Evolutionary conservation across 2,113 vertebrate genomes (phyloP).

Genomic region (Ariopsis seemanni): DNA sequence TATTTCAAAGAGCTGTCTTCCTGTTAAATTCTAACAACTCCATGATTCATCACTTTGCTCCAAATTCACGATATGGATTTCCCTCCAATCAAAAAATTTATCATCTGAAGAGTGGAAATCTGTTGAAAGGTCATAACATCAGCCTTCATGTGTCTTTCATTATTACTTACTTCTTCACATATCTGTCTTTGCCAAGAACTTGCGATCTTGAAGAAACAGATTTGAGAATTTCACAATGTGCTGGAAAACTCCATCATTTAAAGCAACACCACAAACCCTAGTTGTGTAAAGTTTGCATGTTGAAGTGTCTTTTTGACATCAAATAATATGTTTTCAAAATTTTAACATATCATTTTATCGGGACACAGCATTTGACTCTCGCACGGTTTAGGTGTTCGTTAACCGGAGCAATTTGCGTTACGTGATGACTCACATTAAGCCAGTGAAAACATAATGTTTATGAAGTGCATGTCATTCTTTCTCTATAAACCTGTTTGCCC

Average conservation of each 20-base stretch:
- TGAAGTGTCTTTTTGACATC: neutral
- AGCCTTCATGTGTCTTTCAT: slow-evolving; percentile 35
- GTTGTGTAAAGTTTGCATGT: neutral
- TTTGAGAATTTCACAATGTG: slow-evolving; percentile 17
- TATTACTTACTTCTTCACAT: slow-evolving; percentile 21
- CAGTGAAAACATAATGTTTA: slow-evolving; percentile 20
- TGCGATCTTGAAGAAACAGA: slow-evolving; percentile 14
- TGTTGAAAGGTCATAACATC: slow-evolving; percentile 26
- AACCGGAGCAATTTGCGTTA: neutral
- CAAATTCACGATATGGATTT: slow-evolving; percentile 24
- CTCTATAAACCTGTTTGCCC: slow-evolving; percentile 28
- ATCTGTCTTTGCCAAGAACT: slow-evolving; percentile 20
- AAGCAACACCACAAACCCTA: neutral
- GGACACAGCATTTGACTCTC: slow-evolving; percentile 11
- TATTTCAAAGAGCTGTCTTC: neutral
- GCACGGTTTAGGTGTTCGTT: slow-evolving; percentile 2
- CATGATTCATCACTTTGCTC: slow-evolving; percentile 8
- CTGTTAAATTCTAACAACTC: neutral
- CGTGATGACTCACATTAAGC: slow-evolving; percentile 12
- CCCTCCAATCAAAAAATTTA: slow-evolving; percentile 22
- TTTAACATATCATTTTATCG: neutral
- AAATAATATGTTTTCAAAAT: neutral
- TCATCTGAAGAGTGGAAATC: slow-evolving; percentile 29
- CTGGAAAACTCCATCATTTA: slow-evolving; percentile 22
- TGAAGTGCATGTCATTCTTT: slow-evolving; percentile 1